These are phyloP conservation scores for Toxotes jaculatrix DNA, from an alignment of 2,113 vertebrate genomes.

Conservation along the genomic window DNA sequence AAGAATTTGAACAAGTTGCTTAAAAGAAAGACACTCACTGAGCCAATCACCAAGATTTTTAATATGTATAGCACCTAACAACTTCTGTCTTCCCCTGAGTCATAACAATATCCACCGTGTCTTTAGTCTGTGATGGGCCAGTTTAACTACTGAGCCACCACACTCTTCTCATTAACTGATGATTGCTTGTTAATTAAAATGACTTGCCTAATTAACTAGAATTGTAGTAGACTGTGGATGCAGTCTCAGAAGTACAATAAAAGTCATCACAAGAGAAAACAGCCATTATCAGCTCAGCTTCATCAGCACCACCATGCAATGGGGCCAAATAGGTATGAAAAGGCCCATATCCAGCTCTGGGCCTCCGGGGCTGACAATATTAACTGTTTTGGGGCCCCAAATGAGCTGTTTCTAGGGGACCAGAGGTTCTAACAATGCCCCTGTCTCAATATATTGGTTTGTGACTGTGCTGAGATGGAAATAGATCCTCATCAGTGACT, in stretches of 20 bases:
- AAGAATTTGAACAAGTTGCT: no score
- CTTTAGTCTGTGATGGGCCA: conserved; percentile 1
- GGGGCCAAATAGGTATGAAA: conserved; percentile 17
- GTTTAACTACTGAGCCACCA: conserved; percentile 6
- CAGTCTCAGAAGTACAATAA: conserved; percentile 54
- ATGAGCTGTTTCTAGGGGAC: conserved; percentile 27
- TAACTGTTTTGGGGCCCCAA: conserved; percentile 19
- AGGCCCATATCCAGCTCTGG: background rate
- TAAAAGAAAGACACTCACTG: background rate
- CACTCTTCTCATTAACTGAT: conserved; percentile 42
- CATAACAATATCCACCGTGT: background rate
- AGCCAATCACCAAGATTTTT: background rate
- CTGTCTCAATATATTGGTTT: conserved; percentile 5
- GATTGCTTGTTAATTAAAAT: conserved; percentile 58
- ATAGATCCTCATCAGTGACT: conserved; percentile 30
- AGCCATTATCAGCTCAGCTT: conserved; percentile 33
- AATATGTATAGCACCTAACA: background rate
- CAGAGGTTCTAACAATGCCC: conserved; percentile 12
- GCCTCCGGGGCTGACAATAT: conserved; percentile 36
- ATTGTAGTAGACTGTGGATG: background rate
- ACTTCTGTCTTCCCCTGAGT: background rate
- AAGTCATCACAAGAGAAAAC: conserved; percentile 33
- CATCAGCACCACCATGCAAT: conserved; percentile 10
- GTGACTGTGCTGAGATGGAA: conserved; percentile 22
- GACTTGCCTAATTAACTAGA: conserved; percentile 52